These are phyloP conservation scores for Ophion slaviceki DNA, from an alignment of 2,888 invertebrate species.

Conservation along the genomic window DNA sequence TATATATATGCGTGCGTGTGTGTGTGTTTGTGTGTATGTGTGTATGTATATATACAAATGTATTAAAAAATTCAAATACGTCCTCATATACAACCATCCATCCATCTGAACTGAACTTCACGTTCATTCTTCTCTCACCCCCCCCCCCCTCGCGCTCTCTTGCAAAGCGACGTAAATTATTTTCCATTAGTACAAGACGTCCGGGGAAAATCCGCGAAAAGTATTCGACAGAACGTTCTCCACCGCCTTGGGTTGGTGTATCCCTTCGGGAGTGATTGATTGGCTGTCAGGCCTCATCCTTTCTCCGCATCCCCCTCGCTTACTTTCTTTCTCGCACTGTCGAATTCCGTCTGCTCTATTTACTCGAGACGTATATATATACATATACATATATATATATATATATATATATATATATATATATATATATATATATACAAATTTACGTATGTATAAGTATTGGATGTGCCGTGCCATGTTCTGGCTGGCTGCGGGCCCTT, in stretches of 20 bases:
- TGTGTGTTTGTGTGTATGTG: too few relatives aligned
- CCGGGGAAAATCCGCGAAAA: slow-evolving; percentile 62
- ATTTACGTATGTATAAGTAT: slow-evolving; percentile 21
- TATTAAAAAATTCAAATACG: neutral
- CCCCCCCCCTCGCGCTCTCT: slow-evolving; percentile 32
- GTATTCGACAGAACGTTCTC: slow-evolving; percentile 63
- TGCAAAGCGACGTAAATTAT: slow-evolving; percentile 61
- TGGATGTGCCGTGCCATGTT: slow-evolving; percentile 39
- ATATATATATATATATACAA: too few relatives aligned
- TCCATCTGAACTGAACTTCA: slow-evolving; percentile 43
- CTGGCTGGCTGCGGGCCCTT: slow-evolving; percentile 56
- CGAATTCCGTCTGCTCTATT: slow-evolving; percentile 58
- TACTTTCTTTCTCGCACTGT: slow-evolving; percentile 31
- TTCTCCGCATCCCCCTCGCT: slow-evolving; percentile 31
- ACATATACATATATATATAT: neutral
- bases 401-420: neutral
- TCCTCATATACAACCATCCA: neutral
- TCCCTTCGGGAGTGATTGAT: slow-evolving; percentile 67
- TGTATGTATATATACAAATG: slow-evolving; percentile 13
- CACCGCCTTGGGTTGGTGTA: slow-evolving; percentile 33
- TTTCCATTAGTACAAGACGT: slow-evolving; percentile 56
- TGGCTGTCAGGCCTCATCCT: slow-evolving; percentile 56
- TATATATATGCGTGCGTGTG: too few relatives aligned
- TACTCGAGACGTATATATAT: slow-evolving; percentile 45
- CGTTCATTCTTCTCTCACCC: slow-evolving; percentile 32